Evolutionary conservation across 2,113 vertebrate species (phyloP), one percentile per base, ranked within the genome.

Genomic region (Syrrhaptes paradoxus): DNA sequence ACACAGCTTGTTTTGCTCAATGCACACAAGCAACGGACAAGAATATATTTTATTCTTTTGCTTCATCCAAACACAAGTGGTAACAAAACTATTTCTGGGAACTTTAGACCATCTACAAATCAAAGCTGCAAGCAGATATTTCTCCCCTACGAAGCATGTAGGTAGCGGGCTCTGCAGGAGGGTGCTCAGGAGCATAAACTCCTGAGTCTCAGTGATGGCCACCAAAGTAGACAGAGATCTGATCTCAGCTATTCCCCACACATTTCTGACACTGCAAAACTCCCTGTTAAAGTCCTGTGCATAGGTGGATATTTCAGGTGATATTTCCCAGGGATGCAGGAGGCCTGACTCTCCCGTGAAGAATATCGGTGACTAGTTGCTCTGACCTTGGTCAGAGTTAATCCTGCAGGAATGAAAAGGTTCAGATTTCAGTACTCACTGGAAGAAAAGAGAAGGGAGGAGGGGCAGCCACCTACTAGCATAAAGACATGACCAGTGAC

Each of bases 1-100:
- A 93, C 83, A 57, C 88, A 93, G 93, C 96, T 90, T 92, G 77
- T 89, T 97, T 93, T 90, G 76, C 95, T 93, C 90, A 95, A 71
- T 59, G 92, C 89, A 71, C 90, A 92, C 66, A 65, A 58, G 76
- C 66, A 55, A 13, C 0, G 45, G 83, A 84, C 77, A 76, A 81
- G 70, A n/a, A 75, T 74, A 25, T 90, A 89, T 91, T 93, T 97
- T 95, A 92, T 90, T 82, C 80, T 55, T 89, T 59, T 4, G 4
- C 79, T 86, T 93, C 73, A 46, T 61, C 76, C 54, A 43, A 90
- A 70, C 24, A 45, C 43, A 83, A 96, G 52, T 8, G 29, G 68
- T 45, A 92, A 63, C 85, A 75, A 57, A 96, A 72, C 65, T 89
- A 6, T 81, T 96, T 65, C 90, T 92, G 76, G 70, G 85, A 89